These are phyloP conservation scores for Eretmochelys imbricata DNA, from an alignment of 2,113 vertebrate species.

Conservation along the genomic window DNA sequence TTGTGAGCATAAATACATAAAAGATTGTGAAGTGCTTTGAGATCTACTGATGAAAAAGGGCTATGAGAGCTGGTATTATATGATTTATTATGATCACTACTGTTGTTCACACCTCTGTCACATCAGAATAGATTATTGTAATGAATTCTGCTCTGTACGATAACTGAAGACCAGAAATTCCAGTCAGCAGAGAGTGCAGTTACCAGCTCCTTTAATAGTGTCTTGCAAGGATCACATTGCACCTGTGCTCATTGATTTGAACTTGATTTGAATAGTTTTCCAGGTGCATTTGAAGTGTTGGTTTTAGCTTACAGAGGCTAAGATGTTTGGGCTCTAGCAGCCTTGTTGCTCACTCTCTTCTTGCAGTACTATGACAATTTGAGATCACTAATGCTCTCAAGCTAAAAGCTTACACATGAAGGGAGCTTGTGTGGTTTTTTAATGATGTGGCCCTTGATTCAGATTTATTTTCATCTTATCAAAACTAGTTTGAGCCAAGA, in stretches of 20 bases:
- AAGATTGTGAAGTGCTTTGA: too few species aligned
- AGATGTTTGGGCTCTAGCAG: neutral
- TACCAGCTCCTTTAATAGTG: neutral
- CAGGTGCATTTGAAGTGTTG: neutral
- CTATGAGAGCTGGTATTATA: too few species aligned
- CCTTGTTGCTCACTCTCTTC: neutral
- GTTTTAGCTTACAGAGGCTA: neutral
- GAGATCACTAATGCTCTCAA: neutral
- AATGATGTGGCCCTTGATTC: neutral
- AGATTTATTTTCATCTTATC: neutral
- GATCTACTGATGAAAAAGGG: too few species aligned
- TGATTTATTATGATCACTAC: neutral
- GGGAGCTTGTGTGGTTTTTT: neutral
- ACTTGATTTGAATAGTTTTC: neutral
- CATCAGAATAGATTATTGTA: neutral
- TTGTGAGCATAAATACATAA: too few species aligned
- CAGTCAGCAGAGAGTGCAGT: neutral
- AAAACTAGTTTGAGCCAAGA: neutral
- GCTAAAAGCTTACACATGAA: neutral
- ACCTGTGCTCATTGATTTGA: neutral
- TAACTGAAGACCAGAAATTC: neutral
- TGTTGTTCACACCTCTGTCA: neutral
- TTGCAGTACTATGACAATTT: neutral
- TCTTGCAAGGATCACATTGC: neutral
- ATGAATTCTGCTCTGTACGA: neutral